phyloP scores from a whole-genome alignment of 2,888 invertebrate genomes.

The Azorinus chamasolen region DNA sequence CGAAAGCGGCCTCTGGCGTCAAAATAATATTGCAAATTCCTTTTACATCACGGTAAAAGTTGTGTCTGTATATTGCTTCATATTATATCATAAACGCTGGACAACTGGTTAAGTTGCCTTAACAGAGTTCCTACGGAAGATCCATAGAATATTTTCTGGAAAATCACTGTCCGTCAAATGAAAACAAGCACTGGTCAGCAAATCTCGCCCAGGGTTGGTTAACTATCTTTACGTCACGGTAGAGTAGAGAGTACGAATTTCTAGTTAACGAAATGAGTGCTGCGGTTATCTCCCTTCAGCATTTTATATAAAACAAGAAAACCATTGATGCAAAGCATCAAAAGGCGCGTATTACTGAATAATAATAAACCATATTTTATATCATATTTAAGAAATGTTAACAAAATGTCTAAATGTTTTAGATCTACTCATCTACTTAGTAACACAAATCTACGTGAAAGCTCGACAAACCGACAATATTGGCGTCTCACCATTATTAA shows the following conservation, averaged over 20 bases:
- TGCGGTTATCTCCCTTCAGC: not conserved
- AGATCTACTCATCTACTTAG: not conserved
- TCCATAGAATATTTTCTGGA: conserved; percentile 44
- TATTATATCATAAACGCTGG: conserved; percentile 23
- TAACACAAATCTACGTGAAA: too few species aligned
- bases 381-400: not conserved
- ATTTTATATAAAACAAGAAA: too few species aligned
- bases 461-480: too few species aligned
- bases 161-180: conserved; percentile 62
- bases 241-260: conserved; percentile 22
- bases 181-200: conserved; percentile 69
- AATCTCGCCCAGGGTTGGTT: conserved; percentile 54
- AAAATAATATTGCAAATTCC: conserved; percentile 57
- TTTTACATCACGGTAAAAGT: conserved; percentile 29
- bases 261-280: conserved; percentile 9
- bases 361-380: not conserved
- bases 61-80: not conserved
- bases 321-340: too few species aligned
- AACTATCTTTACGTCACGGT: conserved; percentile 52
- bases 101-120: conserved; percentile 27
- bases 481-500: too few species aligned
- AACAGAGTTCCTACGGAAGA: conserved; percentile 24
- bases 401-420: not conserved
- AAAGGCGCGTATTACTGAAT: too few species aligned
- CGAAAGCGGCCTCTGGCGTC: conserved; percentile 79